These are phyloP conservation scores for Phymastichus coffea DNA, from an alignment of 1,140 invertebrate genomes.

Conservation along the genomic window DNA sequence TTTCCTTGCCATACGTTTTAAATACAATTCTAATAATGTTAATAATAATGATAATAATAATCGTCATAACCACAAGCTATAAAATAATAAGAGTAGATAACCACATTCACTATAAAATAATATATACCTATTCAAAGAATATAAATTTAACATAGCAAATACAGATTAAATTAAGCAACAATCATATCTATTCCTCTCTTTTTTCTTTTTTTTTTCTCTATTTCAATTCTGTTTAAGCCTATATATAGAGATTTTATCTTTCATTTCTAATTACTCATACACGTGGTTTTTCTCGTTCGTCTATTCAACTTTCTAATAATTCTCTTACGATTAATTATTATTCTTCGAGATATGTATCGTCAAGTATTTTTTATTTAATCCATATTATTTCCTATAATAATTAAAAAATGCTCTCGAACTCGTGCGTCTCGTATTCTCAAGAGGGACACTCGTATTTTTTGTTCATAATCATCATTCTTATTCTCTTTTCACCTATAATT, in stretches of 20 bases:
- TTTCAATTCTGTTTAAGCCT: constrained; percentile 12
- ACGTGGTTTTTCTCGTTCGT: neutral
- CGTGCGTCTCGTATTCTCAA: constrained; percentile 9
- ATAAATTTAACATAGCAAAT: constrained; percentile 53
- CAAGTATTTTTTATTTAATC: constrained; percentile 43
- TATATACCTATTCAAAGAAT: constrained; percentile 54
- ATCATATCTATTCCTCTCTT: constrained; percentile 44
- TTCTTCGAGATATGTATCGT: constrained; percentile 59
- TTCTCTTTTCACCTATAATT: constrained; percentile 4
- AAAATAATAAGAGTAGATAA: constrained; percentile 45
- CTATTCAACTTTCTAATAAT: constrained; percentile 31
- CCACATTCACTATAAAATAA: constrained; percentile 36
- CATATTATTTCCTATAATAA: constrained; percentile 8
- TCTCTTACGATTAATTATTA: constrained; percentile 57
- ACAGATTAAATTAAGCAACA: constrained; percentile 57
- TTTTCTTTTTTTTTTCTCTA: constrained; percentile 24
- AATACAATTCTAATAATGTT: constrained; percentile 30
- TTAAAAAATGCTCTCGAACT: constrained; percentile 25
- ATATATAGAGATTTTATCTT: constrained; percentile 26
- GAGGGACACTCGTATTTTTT: constrained; percentile 12
- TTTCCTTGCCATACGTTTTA: constrained; percentile 14
- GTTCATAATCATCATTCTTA: constrained; percentile 8
- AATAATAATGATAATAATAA: constrained; percentile 37
- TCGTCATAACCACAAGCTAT: constrained; percentile 31
- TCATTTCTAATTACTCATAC: constrained; percentile 3